Percentiles rank a stretch among this genome's conserved stretches.
Conservation (phyloP, 2,888 invertebrate species). For the Spisula solida region DNA sequence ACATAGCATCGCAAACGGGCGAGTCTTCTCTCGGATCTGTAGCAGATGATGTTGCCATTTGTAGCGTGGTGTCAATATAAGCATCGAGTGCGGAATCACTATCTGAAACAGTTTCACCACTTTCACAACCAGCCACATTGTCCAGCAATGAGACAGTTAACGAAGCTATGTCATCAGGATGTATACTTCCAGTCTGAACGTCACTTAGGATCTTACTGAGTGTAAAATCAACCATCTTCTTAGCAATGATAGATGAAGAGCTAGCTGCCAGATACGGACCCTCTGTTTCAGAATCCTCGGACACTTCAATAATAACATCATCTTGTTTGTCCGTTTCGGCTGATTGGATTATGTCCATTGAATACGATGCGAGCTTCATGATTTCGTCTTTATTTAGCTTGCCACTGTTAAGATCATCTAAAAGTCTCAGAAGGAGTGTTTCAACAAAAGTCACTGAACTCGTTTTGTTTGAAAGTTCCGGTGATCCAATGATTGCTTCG, state of each 20-base stretch:
- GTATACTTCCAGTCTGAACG: constrained; percentile 68
- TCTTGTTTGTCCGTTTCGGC: constrained; percentile 36
- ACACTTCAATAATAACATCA: constrained; percentile 37
- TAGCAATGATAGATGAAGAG: constrained; percentile 69
- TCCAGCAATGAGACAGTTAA: constrained; percentile 72
- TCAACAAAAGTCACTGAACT: constrained; percentile 67
- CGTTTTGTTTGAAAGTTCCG: constrained; percentile 50
- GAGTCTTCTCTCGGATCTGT: constrained; percentile 65
- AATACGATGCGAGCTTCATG: constrained; percentile 70
- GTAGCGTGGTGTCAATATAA: constrained; percentile 71
- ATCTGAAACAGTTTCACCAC: constrained; percentile 29
- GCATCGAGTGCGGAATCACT: constrained; percentile 65
- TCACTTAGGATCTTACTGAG: constrained; percentile 71
- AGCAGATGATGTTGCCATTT: constrained; percentile 54
- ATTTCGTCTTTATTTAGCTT: constrained; percentile 72
- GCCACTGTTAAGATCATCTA: constrained; percentile 73
- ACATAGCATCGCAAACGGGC: constrained; percentile 69
- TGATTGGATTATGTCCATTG: constrained; percentile 69
- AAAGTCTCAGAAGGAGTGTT: constrained; percentile 71
- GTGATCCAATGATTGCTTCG: constrained; percentile 61
- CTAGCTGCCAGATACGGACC: constrained; percentile 50
- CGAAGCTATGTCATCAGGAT: constrained; percentile 71
- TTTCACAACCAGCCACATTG: constrained; percentile 28
- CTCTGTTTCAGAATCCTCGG: constrained; percentile 48
- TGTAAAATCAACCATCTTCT: constrained; percentile 76